Evolutionary conservation across 2,113 vertebrate species (phyloP).

Genomic region (Terrapene triunguis): DNA sequence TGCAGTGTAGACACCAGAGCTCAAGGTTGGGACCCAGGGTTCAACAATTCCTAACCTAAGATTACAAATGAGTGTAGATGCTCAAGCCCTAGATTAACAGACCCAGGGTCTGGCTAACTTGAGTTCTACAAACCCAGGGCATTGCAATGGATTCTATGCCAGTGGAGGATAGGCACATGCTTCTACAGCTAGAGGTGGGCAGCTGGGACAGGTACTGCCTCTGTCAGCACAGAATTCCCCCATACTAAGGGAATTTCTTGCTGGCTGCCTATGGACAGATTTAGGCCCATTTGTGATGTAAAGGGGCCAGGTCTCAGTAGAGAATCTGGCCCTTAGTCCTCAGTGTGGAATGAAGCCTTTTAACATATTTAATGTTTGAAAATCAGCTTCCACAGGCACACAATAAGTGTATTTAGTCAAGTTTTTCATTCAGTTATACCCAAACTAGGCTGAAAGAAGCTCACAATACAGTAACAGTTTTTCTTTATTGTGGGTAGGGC

Average conservation of each 20-base stretch:
- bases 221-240: background rate
- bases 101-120: background rate
- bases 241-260: background rate
- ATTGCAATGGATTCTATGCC: background rate
- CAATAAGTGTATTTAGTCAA: background rate
- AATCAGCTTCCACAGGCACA: background rate
- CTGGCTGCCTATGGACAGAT: background rate
- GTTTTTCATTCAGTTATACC: background rate
- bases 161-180: background rate
- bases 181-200: background rate
- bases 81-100: background rate
- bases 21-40: background rate
- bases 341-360: background rate
- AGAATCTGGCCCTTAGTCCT: background rate
- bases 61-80: background rate
- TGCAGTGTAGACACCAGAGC: background rate
- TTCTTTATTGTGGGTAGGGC: background rate
- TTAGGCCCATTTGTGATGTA: background rate
- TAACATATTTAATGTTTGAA: background rate
- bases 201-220: background rate
- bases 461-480: background rate
- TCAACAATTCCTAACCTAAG: background rate
- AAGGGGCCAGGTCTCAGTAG: background rate
- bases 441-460: background rate
- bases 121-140: background rate